Conservation (phyloP, 2,888 invertebrate genomes). For the Acanthopleura granulata region DNA sequence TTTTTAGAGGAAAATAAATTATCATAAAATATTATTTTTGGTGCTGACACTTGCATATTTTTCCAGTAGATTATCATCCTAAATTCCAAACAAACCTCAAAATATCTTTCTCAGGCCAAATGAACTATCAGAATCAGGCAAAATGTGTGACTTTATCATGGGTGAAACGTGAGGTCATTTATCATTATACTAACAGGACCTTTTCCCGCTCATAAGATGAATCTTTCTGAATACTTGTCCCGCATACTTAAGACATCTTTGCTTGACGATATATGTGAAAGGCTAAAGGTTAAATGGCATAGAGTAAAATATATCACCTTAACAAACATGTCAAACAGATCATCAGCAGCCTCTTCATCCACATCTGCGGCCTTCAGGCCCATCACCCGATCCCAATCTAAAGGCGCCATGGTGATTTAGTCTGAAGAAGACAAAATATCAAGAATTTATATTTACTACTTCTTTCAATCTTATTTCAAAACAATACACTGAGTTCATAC, state of each 20-base stretch:
- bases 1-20: too few relatives aligned
- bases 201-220: neutral
- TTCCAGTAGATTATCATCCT: too few relatives aligned
- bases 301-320: slow-evolving; percentile 43
- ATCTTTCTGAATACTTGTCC: too few relatives aligned
- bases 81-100: too few relatives aligned
- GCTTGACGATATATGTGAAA: neutral
- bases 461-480: neutral
- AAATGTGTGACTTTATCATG: too few relatives aligned
- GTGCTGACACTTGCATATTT: too few relatives aligned
- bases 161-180: too few relatives aligned
- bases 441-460: neutral
- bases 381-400: slow-evolving; percentile 65
- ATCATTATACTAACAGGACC: neutral
- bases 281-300: neutral
- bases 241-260: too few relatives aligned
- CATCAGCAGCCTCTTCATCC: slow-evolving; percentile 60
- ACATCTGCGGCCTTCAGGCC: slow-evolving; percentile 50
- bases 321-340: slow-evolving; percentile 54
- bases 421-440: neutral
- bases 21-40: too few relatives aligned
- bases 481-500: too few relatives aligned
- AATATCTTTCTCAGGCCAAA: too few relatives aligned
- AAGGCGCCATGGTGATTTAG: slow-evolving; percentile 54
- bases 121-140: too few relatives aligned